Conservation (phyloP, 2,797 vertebrate genomes). For the Chromobotia macracanthus region DNA sequence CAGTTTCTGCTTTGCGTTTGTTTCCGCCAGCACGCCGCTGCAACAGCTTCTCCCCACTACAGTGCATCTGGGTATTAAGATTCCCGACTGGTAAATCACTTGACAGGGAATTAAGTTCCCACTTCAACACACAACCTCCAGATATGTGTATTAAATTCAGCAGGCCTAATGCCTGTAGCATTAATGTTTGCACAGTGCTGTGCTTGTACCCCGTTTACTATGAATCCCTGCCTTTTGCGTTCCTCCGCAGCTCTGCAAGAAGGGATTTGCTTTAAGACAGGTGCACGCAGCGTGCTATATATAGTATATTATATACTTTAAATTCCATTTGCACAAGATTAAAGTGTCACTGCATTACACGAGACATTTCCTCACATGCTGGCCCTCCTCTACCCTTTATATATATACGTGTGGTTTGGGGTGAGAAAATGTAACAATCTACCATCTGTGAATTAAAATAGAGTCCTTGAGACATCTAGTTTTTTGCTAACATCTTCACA, state of each 20-base stretch:
- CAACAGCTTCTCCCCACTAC: slow-evolving; percentile 53
- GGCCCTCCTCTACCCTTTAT: slow-evolving; percentile 42
- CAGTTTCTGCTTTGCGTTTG: slow-evolving; percentile 41
- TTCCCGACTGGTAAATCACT: slow-evolving; percentile 63
- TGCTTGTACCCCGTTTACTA: slow-evolving; percentile 34
- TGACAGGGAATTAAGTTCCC: slow-evolving; percentile 65
- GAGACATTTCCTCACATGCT: slow-evolving; percentile 42
- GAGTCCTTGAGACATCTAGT: slow-evolving; percentile 47
- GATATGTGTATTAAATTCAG: slow-evolving; percentile 68
- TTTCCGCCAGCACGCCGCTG: slow-evolving; percentile 38
- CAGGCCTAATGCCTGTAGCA: slow-evolving; percentile 51
- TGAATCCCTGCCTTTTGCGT: slow-evolving; percentile 20
- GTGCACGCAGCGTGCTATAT: slow-evolving; percentile 8
- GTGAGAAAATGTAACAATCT: slow-evolving; percentile 65
- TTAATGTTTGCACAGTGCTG: slow-evolving; percentile 49
- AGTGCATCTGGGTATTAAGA: slow-evolving; percentile 66
- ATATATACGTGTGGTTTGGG: slow-evolving; percentile 24
- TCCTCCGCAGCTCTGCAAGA: slow-evolving; percentile 9
- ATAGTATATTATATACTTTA: slow-evolving; percentile 46
- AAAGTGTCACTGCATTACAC: slow-evolving; percentile 62
- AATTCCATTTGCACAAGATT: slow-evolving; percentile 68
- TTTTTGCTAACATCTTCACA: slow-evolving; percentile 48
- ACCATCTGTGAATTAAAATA: slow-evolving; percentile 60
- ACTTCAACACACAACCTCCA: slow-evolving; percentile 64
- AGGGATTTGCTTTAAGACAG: slow-evolving; percentile 25